phyloP scores from a whole-genome alignment of 2,888 invertebrate species.

The Drosophila birchii region DNA sequence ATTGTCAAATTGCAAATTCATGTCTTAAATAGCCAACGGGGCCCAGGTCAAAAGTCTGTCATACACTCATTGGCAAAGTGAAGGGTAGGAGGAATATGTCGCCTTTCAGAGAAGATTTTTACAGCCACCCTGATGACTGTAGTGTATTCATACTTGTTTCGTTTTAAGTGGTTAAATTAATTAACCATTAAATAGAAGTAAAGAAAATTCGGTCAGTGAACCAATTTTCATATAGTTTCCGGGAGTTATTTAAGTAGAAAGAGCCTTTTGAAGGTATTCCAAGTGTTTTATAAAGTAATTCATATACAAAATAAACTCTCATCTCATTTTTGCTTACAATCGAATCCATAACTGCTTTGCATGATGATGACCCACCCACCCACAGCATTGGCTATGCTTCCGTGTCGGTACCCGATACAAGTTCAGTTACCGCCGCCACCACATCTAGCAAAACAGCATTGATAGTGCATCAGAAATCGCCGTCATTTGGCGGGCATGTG shows the following conservation, averaged over 20 bases:
- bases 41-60: constrained; percentile 47
- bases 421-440: constrained; percentile 33
- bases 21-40: constrained; percentile 74
- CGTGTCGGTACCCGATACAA: constrained; percentile 31
- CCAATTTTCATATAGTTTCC: neutral
- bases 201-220: neutral
- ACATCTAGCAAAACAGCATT: constrained; percentile 58
- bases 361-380: constrained; percentile 41
- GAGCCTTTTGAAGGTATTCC: neutral
- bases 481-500: constrained; percentile 60
- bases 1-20: constrained; percentile 76
- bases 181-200: neutral
- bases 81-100: constrained; percentile 2
- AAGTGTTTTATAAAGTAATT: neutral
- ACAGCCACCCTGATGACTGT: constrained; percentile 37
- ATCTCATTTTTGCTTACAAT: constrained; percentile 18
- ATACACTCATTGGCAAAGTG: constrained; percentile 10
- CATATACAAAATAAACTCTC: neutral
- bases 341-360: constrained; percentile 46
- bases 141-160: neutral
- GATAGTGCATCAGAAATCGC: constrained; percentile 63
- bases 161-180: constrained; percentile 1
- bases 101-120: constrained; percentile 37
- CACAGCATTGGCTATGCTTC: constrained; percentile 68
- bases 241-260: neutral